Percentiles rank a stretch among this genome's conserved stretches.
Conservation (phyloP, 2,888 invertebrate genomes). For the Acanthococcus lagerstroemiae region DNA sequence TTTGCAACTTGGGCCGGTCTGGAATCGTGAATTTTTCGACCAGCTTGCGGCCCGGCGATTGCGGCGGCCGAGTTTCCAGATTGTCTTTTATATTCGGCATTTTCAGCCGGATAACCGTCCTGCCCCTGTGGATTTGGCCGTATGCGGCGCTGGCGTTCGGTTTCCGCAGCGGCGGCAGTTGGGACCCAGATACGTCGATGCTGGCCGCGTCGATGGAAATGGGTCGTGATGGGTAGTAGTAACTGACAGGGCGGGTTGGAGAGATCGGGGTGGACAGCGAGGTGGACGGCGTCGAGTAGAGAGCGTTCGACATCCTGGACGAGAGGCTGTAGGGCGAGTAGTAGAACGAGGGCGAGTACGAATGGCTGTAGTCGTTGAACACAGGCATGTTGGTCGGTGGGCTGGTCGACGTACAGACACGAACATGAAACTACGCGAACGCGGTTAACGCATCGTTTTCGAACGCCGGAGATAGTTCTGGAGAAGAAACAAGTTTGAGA, state of each 20-base stretch:
- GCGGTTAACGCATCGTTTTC: too few relatives aligned
- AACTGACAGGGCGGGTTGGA: neutral
- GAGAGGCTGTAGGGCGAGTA: conserved; percentile 28
- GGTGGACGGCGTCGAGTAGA: conserved; percentile 1
- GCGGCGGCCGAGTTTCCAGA: conserved; percentile 44
- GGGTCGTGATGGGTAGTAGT: conserved; percentile 47
- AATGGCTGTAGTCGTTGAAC: conserved; percentile 3
- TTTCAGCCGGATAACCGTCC: conserved; percentile 63
- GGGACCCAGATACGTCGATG: conserved; percentile 55
- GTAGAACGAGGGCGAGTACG: conserved; percentile 32
- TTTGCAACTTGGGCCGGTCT: conserved; percentile 42
- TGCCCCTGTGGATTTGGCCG: conserved; percentile 53
- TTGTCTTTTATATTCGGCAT: conserved; percentile 47
- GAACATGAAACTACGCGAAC: neutral
- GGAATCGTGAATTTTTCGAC: conserved; percentile 64
- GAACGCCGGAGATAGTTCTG: too few relatives aligned
- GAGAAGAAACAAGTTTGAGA: too few relatives aligned
- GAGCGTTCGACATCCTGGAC: conserved; percentile 18
- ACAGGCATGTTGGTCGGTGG: conserved; percentile 20
- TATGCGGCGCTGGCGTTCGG: neutral
- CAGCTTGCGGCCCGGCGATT: conserved; percentile 61
- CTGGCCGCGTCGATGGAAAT: conserved; percentile 72
- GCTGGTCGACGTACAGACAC: neutral
- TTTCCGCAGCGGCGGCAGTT: conserved; percentile 33
- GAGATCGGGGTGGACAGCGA: conserved; percentile 2